A percentile compares a stretch with the other conserved stretches of the same genome.
Conservation (phyloP, 2,797 vertebrate species). For the Cyclura pinguis region DNA sequence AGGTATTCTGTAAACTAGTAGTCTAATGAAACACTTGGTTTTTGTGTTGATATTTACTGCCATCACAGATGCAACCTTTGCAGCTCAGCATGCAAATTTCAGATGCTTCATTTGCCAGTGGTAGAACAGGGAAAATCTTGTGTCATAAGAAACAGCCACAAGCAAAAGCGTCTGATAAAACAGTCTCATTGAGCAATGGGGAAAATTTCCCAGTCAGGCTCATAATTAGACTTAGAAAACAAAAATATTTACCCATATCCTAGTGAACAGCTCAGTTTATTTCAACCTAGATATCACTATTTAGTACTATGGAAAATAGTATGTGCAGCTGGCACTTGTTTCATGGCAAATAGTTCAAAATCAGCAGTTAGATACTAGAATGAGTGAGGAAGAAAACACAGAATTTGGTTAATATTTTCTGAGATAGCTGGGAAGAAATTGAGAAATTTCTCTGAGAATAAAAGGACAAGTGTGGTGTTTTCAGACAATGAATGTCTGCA, state of each 20-base stretch:
- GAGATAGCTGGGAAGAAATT: too few relatives aligned
- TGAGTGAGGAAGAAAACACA: too few relatives aligned
- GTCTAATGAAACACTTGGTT: background rate
- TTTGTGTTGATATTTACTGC: conserved; percentile 3
- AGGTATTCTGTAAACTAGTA: background rate
- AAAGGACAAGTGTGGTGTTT: too few relatives aligned
- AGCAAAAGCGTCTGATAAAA: background rate
- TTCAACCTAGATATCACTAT: background rate
- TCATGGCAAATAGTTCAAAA: too few relatives aligned
- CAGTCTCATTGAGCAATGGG: background rate
- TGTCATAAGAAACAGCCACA: background rate
- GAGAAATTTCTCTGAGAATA: too few relatives aligned
- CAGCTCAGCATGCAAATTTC: background rate
- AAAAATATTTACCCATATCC: background rate
- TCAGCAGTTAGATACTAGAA: too few relatives aligned
- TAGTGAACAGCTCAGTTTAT: background rate
- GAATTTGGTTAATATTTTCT: too few relatives aligned
- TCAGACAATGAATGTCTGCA: too few relatives aligned
- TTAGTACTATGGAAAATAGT: background rate
- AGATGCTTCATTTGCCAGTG: background rate
- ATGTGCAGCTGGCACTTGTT: too few relatives aligned
- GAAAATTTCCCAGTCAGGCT: background rate
- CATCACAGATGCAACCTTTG: background rate
- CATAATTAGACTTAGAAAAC: background rate
- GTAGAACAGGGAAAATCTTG: background rate